A percentile compares a stretch with the other conserved stretches of the same genome.
These are phyloP conservation scores for Buteo buteo DNA, from an alignment of 2,113 vertebrate genomes.

Conservation along the genomic window DNA sequence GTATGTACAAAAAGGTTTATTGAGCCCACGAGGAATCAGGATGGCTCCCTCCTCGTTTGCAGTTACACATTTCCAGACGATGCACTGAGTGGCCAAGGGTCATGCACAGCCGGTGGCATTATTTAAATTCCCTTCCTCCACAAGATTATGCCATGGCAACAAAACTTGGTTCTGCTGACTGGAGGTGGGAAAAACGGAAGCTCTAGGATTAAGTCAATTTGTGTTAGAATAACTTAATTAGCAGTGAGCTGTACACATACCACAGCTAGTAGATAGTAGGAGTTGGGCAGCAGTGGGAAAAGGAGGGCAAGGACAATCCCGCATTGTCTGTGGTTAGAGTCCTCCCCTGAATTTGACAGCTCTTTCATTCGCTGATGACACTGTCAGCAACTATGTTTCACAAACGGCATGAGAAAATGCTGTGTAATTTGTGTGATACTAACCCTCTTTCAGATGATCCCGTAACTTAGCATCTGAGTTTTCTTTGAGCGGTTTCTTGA, in stretches of 20 bases:
- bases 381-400: not conserved
- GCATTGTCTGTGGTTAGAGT: not conserved
- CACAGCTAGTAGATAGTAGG: not conserved
- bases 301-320: not conserved
- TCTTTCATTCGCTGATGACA: not conserved
- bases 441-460: not conserved
- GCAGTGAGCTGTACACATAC: not conserved
- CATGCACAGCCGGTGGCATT: constrained; percentile 65
- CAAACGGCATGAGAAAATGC: not conserved
- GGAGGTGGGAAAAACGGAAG: constrained; percentile 64
- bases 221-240: constrained; percentile 67
- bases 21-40: not conserved
- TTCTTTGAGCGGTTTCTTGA: not conserved
- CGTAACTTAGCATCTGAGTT: not conserved
- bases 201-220: constrained; percentile 64
- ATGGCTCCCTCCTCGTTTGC: not conserved
- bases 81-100: constrained; percentile 5
- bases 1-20: not conserved
- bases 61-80: not conserved
- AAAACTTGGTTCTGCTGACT: constrained; percentile 64
- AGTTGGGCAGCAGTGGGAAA: constrained; percentile 20
- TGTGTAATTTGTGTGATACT: not conserved
- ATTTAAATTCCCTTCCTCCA: constrained; percentile 77
- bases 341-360: not conserved
- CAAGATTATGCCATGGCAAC: constrained; percentile 75